Base-by-base conservation (phyloP, 1,140 invertebrate genomes). In the Caenorhabditis briggsae region DNA sequence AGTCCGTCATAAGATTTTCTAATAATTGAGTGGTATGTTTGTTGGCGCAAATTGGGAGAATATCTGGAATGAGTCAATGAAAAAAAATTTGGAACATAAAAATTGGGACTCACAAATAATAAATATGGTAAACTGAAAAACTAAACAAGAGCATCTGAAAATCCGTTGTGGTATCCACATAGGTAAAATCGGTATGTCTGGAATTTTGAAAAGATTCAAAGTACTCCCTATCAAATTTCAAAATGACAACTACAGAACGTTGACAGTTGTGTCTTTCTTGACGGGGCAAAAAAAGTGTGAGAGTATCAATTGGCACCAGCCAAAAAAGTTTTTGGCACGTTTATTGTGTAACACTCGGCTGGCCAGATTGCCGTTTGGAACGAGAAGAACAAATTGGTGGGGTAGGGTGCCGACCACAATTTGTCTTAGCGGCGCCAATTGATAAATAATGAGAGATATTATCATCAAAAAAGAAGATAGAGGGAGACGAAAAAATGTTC, bases 1-100 rank as follows among this genome's bases (percentile, higher is more conserved):
- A 87, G 20, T 87, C 82, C 1, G 82, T 87, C 0, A 87, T 65
- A 7, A 87, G 65, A 25, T 87, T 85, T 78, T 87, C 86, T 33
- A 84, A 70, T 41, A 87, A 46, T 58, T 84, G 61, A 48, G 70
- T 23, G 12, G 50, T 46, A 50, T 78, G 70, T 78, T 78, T 78
- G 46, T 78, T 78, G 12, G 70, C 70, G 14, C 33, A 7, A 9
- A 78, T n/a, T 1, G 46, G 20, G 43, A 78, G 2, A 23, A 78
- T 14, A 53, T 78, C 70, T 78, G 70, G 23, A 78, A 78, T 33
- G 33, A 33, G 33, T 3, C 33, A 33, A 33, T 2, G 33, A n/a
- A 50, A 23, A 41, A 23, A 33, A 18, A 61, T 25, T 61, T 7
- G 43, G 3, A 70, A 70, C 46, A 43, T 43, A 46, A 70, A 43